These are phyloP conservation scores for Leptonema lineaticorne DNA, from an alignment of 1,140 invertebrate species.

Conservation along the genomic window DNA sequence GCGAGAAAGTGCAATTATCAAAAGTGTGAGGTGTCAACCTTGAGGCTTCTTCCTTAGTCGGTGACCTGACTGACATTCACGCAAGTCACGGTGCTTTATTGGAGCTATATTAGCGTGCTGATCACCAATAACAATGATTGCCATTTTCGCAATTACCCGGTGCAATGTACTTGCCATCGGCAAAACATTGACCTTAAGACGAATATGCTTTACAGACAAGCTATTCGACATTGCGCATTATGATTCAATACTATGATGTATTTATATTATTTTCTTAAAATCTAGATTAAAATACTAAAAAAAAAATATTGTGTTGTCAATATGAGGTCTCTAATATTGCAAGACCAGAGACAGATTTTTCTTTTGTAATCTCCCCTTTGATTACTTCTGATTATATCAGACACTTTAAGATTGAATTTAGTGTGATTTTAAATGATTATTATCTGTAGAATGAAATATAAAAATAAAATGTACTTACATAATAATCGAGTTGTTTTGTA, in stretches of 20 bases:
- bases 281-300: too few species aligned
- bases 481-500: conserved; percentile 60
- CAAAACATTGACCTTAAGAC: conserved; percentile 6
- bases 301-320: too few species aligned
- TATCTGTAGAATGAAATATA: neutral
- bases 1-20: neutral
- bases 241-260: neutral
- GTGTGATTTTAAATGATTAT: neutral
- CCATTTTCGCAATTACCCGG: neutral
- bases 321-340: too few species aligned
- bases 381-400: too few species aligned
- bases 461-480: conserved; percentile 51
- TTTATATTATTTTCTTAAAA: too few species aligned
- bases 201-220: neutral
- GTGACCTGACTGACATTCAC: neutral
- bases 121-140: neutral
- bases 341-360: too few species aligned
- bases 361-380: too few species aligned
- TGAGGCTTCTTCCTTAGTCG: neutral
- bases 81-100: conserved; percentile 14
- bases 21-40: neutral
- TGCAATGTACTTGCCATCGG: conserved; percentile 1
- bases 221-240: neutral
- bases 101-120: neutral
- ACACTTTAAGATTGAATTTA: too few species aligned